A percentile compares a stretch with the other conserved stretches of the same genome.
These are phyloP conservation scores for Coluber constrictor DNA, from an alignment of 2,797 vertebrate species.

Conservation along the genomic window DNA sequence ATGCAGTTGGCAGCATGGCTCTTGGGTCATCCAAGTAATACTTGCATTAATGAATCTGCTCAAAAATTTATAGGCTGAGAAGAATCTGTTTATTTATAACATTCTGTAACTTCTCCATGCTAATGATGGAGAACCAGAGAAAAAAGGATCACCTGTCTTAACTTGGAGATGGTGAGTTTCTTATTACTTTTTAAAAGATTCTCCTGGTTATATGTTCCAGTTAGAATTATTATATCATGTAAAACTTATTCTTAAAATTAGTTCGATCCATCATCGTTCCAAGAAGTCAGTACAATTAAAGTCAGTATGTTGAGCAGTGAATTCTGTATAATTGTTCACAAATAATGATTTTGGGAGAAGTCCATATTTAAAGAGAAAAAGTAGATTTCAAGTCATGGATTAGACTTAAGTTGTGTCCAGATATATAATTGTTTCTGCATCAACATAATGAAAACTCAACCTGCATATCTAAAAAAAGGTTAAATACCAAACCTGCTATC, in stretches of 20 bases:
- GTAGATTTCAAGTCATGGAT: background rate
- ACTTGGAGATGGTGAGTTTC: constrained; percentile 18
- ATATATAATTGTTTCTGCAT: background rate
- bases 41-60: background rate
- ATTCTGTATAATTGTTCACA: background rate
- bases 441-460: background rate
- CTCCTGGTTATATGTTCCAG: background rate
- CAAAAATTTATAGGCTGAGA: background rate
- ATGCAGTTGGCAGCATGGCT: constrained; percentile 5
- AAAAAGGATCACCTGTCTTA: background rate
- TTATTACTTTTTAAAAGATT: background rate
- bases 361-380: background rate
- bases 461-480: background rate
- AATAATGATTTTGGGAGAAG: background rate
- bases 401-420: background rate
- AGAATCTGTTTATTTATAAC: background rate
- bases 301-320: background rate
- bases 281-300: background rate
- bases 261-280: background rate
- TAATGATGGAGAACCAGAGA: background rate
- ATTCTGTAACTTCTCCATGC: background rate
- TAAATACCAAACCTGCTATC: background rate
- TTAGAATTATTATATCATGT: background rate
- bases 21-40: background rate
- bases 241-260: background rate